Conservation (phyloP, 2,888 invertebrate species). For the Amiota communis region DNA sequence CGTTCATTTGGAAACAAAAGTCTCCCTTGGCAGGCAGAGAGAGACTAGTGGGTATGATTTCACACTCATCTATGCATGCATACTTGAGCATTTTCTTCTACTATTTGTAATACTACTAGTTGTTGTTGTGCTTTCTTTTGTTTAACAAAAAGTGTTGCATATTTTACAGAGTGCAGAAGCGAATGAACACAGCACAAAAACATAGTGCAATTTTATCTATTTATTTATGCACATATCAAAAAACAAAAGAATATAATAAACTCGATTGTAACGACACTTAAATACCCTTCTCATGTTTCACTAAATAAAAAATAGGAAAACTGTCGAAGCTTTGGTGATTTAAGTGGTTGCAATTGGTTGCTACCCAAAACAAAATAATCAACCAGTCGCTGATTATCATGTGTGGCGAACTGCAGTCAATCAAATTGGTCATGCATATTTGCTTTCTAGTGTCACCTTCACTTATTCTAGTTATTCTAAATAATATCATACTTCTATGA, state of each 20-base stretch:
- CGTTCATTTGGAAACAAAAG: slow-evolving; percentile 10
- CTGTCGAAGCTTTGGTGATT: too few species aligned
- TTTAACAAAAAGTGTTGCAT: slow-evolving; percentile 32
- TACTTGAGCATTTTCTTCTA: slow-evolving; percentile 26
- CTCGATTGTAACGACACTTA: not conserved
- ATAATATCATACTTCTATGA: slow-evolving; percentile 22
- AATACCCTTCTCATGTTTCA: not conserved
- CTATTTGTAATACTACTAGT: slow-evolving; percentile 25
- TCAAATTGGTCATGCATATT: too few species aligned
- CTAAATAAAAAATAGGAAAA: too few species aligned
- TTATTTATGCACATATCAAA: slow-evolving; percentile 56
- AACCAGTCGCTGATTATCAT: too few species aligned
- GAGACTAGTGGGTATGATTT: not conserved
- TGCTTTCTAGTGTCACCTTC: too few species aligned
- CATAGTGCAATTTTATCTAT: slow-evolving; percentile 64
- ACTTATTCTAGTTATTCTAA: not conserved
- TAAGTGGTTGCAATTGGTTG: too few species aligned
- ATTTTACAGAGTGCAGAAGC: slow-evolving; percentile 34
- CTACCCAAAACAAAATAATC: too few species aligned
- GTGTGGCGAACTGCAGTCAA: too few species aligned
- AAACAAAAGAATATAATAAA: slow-evolving; percentile 55
- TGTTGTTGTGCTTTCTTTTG: slow-evolving; percentile 31
- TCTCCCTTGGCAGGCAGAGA: not conserved
- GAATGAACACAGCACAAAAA: slow-evolving; percentile 22
- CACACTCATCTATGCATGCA: slow-evolving; percentile 28